These are phyloP conservation scores for Eilema griseolum DNA, from an alignment of 2,888 invertebrate species.

Conservation along the genomic window DNA sequence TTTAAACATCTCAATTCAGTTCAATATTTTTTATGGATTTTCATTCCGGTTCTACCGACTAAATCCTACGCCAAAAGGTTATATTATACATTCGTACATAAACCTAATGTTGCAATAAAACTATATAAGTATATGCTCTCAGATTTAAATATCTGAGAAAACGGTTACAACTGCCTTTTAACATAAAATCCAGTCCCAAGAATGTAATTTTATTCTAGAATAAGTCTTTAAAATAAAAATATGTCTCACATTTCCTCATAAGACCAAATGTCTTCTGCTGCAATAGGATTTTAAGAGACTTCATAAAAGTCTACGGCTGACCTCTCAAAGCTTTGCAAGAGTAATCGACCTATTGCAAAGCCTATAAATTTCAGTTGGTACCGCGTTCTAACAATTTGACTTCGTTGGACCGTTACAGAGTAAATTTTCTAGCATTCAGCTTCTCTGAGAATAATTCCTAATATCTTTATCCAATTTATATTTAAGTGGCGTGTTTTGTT, in stretches of 20 bases:
- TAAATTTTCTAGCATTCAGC: constrained; percentile 55
- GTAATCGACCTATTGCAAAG: constrained; percentile 46
- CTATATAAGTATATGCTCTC: neutral
- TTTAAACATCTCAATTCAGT: no score
- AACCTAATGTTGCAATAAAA: neutral
- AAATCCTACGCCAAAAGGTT: neutral
- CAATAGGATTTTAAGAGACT: constrained; percentile 25
- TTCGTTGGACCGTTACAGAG: constrained; percentile 51
- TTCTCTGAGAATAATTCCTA: constrained; percentile 61
- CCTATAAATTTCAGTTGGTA: constrained; percentile 53
- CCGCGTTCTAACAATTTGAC: constrained; percentile 57
- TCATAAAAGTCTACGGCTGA: constrained; percentile 43
- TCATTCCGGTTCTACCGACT: neutral
- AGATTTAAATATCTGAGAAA: constrained; percentile 1
- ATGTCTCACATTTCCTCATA: constrained; percentile 16
- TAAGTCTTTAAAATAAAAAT: neutral
- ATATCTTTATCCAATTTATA: constrained; percentile 76
- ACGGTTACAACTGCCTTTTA: neutral
- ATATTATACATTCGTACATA: neutral
- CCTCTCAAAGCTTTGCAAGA: constrained; percentile 47
- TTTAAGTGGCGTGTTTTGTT: constrained; percentile 34
- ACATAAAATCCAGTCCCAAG: neutral
- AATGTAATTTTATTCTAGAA: neutral
- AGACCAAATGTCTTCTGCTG: constrained; percentile 33
- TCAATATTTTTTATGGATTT: no score